Percentiles rank a stretch among this genome's conserved stretches.
phyloP scores from a whole-genome alignment of 2,888 invertebrate genomes.

The Muscina levida region DNA sequence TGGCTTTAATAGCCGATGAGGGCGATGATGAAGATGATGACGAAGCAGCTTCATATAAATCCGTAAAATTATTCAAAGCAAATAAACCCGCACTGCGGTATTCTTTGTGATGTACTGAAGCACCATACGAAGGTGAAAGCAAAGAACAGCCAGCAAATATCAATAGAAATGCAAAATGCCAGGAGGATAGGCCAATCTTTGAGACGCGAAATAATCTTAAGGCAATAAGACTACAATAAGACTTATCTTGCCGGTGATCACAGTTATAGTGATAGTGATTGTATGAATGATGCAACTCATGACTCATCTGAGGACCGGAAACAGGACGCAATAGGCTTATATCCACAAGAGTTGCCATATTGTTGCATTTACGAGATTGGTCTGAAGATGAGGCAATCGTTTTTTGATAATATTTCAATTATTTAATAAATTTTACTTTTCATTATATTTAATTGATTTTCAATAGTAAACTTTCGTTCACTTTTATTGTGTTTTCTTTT shows the following conservation, averaged over 20 bases:
- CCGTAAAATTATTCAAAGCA: constrained; percentile 74
- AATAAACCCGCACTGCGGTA: constrained; percentile 72
- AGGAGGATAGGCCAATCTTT: neutral
- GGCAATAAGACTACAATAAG: too few species aligned
- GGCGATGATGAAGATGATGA: constrained; percentile 21
- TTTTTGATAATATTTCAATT: neutral
- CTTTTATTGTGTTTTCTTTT: constrained; percentile 15
- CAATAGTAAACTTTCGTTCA: constrained; percentile 2
- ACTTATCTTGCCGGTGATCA: too few species aligned
- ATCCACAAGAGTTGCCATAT: constrained; percentile 39
- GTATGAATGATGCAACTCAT: neutral
- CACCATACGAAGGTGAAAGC: constrained; percentile 34
- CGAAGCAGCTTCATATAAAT: constrained; percentile 68
- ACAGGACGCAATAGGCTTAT: too few species aligned
- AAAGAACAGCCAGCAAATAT: constrained; percentile 29
- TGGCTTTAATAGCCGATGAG: constrained; percentile 44
- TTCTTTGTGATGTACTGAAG: constrained; percentile 69
- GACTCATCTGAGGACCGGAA: too few species aligned
- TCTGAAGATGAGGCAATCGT: neutral
- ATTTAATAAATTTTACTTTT: constrained; percentile 19
- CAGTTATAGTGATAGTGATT: neutral
- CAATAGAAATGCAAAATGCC: constrained; percentile 40
- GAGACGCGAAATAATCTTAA: neutral
- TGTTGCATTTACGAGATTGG: neutral
- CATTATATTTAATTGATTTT: constrained; percentile 11